Evolutionary conservation across 2,797 vertebrate species (phyloP), one percentile per base, ranked within the genome.

Genomic region (Gallinago stenura): DNA sequence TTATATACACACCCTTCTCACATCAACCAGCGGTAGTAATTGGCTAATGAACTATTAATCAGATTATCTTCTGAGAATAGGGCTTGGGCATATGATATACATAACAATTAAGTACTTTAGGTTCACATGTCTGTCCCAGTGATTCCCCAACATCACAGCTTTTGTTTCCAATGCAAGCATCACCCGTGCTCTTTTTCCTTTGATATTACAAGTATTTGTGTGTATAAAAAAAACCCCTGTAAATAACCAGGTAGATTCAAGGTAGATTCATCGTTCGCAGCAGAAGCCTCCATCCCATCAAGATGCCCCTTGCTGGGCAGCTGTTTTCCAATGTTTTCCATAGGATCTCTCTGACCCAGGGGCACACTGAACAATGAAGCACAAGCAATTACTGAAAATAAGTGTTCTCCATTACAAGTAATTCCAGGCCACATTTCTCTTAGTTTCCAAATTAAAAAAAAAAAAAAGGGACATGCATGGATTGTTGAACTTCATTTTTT

Each of bases 401-500:
- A 64, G 31, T 13, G 24, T 22, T 94, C 48, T 79, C 54, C 56
- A 31, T 72, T 54, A 75, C 45, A 72, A 45, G 21, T 25, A 76
- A 77, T 88, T 90, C 46, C 58, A 94, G 62, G 57, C 37, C 53
- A n/a, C 45, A 57, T 19, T 81, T 86, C 19, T 68, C 31, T 46
- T 57, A 53, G 46, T 83, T 83, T 86, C n/a, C 18, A 83, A 87
- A 81, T 13, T 13, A 31, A 71, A 57, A 83, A 84, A 94, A 13
- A 8, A 77, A 48, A 46, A 33, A 33, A 6, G 15, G 31, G 12
- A 41, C 1, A 6, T 19, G 22, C 46, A 25, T 12, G 11, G 48
- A 93, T 87, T 90, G 69, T 73, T 96, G 76, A 95, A 78, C 37
- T 93, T 95, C 30, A 61, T 10, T 46, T 48, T 91, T 79, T 78